phyloP scores from a whole-genome alignment of 2,888 invertebrate species.

The Resseliella maxima region DNA sequence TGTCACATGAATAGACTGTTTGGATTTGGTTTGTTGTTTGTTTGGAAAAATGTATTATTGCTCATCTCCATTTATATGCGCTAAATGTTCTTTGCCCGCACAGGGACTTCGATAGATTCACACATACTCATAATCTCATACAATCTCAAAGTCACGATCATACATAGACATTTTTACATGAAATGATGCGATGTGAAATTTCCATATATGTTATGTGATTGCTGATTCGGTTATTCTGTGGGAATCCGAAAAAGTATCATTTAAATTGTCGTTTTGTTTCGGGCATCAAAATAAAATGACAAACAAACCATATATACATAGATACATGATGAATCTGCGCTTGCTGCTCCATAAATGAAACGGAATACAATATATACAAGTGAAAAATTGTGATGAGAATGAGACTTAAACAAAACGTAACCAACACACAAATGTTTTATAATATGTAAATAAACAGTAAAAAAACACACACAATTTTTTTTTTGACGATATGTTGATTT shows the following conservation, averaged over 20 bases:
- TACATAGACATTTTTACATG: neutral
- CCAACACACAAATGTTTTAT: neutral
- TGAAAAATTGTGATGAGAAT: neutral
- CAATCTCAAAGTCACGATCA: too few species aligned
- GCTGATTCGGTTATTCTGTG: neutral
- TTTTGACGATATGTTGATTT: conserved; percentile 31
- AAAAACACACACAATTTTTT: too few species aligned
- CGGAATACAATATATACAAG: neutral
- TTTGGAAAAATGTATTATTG: neutral
- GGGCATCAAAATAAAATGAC: neutral
- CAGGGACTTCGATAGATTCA: too few species aligned
- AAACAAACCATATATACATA: neutral
- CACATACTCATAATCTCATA: too few species aligned
- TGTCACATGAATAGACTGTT: neutral
- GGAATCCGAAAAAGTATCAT: conserved; percentile 44
- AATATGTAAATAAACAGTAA: conserved; percentile 32
- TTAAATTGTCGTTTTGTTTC: conserved; percentile 22
- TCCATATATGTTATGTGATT: neutral
- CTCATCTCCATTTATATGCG: conserved; percentile 30
- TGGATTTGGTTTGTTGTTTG: neutral
- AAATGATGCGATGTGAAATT: neutral
- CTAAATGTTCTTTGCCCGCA: too few species aligned
- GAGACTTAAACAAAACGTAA: neutral
- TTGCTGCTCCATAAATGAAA: neutral
- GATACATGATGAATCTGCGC: neutral